Evolutionary conservation across 2,888 invertebrate species (phyloP).

Genomic region (Reticulitermes lucifugus): DNA sequence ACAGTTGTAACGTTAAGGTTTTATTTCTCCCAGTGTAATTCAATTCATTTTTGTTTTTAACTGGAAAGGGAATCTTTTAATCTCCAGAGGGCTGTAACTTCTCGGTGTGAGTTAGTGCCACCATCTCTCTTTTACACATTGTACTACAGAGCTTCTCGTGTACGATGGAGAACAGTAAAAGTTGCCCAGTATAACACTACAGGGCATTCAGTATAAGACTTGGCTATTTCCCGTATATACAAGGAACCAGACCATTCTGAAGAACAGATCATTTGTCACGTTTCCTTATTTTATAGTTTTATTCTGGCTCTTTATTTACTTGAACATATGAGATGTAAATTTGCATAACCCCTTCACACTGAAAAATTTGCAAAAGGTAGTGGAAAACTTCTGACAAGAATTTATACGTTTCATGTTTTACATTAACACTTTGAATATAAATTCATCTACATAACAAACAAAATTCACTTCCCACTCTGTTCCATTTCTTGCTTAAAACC

Average conservation of each 20-base stretch:
- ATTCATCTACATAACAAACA: too few relatives aligned
- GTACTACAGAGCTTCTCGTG: constrained; percentile 11
- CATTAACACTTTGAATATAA: too few relatives aligned
- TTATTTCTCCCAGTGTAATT: constrained; percentile 41
- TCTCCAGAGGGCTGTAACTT: constrained; percentile 27
- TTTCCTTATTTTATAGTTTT: not conserved
- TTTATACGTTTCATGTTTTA: too few relatives aligned
- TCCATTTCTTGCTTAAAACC: too few relatives aligned
- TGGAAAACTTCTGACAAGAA: not conserved
- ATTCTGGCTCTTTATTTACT: not conserved
- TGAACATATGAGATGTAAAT: not conserved
- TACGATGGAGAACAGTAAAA: constrained; percentile 8
- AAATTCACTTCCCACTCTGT: too few relatives aligned
- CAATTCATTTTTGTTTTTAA: constrained; percentile 42
- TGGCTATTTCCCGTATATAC: not conserved
- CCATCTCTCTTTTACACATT: constrained; percentile 31
- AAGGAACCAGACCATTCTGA: not conserved
- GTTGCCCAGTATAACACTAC: constrained; percentile 21
- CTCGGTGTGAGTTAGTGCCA: constrained; percentile 26
- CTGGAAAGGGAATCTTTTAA: constrained; percentile 30
- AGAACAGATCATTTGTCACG: constrained; percentile 2
- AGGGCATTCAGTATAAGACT: not conserved
- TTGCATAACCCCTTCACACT: not conserved
- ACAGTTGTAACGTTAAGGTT: constrained; percentile 11
- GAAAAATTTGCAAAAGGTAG: not conserved